Evolutionary conservation across 2,797 vertebrate genomes (phyloP).

Genomic region (Sitta carolinensis): DNA sequence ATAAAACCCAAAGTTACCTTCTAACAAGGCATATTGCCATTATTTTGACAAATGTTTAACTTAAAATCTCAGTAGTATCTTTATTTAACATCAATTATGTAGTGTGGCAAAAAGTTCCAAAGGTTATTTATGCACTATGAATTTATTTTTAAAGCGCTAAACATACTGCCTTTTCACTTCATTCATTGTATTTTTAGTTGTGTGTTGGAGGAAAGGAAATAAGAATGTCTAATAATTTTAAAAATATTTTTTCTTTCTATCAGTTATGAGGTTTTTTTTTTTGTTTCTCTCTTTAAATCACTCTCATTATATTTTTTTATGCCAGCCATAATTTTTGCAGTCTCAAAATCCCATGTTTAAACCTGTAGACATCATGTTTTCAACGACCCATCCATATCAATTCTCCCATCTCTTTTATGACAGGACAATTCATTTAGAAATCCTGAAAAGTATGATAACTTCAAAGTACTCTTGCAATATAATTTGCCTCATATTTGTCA

Average conservation of each 20-base stretch:
- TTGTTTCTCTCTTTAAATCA: neutral
- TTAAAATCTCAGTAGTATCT: neutral
- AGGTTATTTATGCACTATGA: neutral
- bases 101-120: neutral
- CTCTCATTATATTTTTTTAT: neutral
- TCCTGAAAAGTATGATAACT: neutral
- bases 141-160: neutral
- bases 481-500: neutral
- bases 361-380: neutral
- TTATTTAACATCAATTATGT: neutral
- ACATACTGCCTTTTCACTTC: neutral
- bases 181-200: neutral
- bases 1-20: neutral
- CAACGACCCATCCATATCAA: neutral
- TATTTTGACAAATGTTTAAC: conserved; percentile 10
- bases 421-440: neutral
- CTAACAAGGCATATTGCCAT: neutral
- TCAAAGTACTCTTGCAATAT: neutral
- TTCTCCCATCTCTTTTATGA: neutral
- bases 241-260: neutral
- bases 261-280: neutral
- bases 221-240: neutral
- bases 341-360: neutral
- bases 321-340: neutral
- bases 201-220: neutral